Conservation (phyloP, 2,113 vertebrate genomes). For the Xenus cinereus region DNA sequence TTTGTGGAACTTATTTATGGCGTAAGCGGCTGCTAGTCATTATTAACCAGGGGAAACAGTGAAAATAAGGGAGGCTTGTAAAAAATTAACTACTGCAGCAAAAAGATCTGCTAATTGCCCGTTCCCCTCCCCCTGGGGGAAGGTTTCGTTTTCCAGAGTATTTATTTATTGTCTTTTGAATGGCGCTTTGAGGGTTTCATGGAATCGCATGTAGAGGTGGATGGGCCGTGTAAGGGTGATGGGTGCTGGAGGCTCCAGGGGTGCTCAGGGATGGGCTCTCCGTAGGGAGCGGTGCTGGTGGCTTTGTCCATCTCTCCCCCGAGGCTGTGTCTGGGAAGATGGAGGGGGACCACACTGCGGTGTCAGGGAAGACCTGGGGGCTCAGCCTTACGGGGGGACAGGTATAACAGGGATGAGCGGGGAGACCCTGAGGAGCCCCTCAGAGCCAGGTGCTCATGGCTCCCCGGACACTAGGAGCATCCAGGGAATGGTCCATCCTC, state of each 20-base stretch:
- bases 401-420: accelerated
- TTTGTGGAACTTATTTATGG: conserved; percentile 67
- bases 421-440: background rate
- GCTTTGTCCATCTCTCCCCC: accelerated
- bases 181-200: accelerated
- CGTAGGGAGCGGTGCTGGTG: accelerated
- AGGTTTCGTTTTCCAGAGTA: background rate
- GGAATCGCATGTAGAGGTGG: background rate
- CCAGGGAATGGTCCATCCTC: background rate
- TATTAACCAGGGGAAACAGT: conserved; percentile 50
- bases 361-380: background rate
- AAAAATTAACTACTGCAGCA: conserved; percentile 47
- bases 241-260: background rate
- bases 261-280: accelerated
- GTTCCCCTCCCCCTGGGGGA: background rate
- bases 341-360: accelerated
- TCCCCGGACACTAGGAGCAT: no score
- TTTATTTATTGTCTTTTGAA: background rate
- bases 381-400: background rate
- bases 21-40: conserved; percentile 30
- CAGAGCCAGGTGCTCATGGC: accelerated
- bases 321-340: accelerated
- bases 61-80: conserved; percentile 45
- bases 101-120: conserved; percentile 41
- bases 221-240: accelerated